Percentiles rank a stretch among this genome's conserved stretches.
phyloP scores from a whole-genome alignment of 2,888 invertebrate species.

The Megastigmus dorsalis region DNA sequence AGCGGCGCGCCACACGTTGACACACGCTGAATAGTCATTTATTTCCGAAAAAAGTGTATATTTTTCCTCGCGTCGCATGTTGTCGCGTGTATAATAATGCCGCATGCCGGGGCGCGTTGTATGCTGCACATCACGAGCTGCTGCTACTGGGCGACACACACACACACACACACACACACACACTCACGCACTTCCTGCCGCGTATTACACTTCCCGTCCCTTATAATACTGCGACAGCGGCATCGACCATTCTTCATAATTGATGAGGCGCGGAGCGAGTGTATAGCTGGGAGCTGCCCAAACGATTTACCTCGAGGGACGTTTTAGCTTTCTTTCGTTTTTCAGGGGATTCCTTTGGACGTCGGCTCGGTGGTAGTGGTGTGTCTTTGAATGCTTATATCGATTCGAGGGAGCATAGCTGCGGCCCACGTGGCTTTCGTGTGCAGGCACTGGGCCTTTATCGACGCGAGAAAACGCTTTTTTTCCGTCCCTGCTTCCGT shows the following conservation, averaged over 20 bases:
- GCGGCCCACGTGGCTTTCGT: too few relatives aligned
- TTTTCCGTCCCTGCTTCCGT: slow-evolving; percentile 1
- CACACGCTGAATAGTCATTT: slow-evolving; percentile 58
- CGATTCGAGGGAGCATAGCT: not conserved
- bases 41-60: slow-evolving; percentile 41
- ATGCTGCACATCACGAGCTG: too few relatives aligned
- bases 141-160: too few relatives aligned
- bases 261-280: slow-evolving; percentile 53
- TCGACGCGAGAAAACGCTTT: not conserved
- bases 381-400: too few relatives aligned
- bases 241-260: slow-evolving; percentile 50
- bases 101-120: slow-evolving; percentile 8
- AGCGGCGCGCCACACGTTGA: slow-evolving; percentile 52
- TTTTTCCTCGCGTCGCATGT: not conserved
- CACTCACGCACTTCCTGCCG: slow-evolving; percentile 53
- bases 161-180: too few relatives aligned
- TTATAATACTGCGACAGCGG: too few relatives aligned
- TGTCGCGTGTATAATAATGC: too few relatives aligned
- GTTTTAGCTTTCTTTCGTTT: not conserved
- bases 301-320: slow-evolving; percentile 37
- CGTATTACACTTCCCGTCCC: too few relatives aligned
- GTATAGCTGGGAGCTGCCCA: too few relatives aligned
- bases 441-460: not conserved
- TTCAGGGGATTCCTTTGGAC: slow-evolving; percentile 16
- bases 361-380: too few relatives aligned